A percentile compares a stretch with the other conserved stretches of the same genome.
These are phyloP conservation scores for Pinctada fucata DNA, from an alignment of 2,888 invertebrate species.

Conservation along the genomic window DNA sequence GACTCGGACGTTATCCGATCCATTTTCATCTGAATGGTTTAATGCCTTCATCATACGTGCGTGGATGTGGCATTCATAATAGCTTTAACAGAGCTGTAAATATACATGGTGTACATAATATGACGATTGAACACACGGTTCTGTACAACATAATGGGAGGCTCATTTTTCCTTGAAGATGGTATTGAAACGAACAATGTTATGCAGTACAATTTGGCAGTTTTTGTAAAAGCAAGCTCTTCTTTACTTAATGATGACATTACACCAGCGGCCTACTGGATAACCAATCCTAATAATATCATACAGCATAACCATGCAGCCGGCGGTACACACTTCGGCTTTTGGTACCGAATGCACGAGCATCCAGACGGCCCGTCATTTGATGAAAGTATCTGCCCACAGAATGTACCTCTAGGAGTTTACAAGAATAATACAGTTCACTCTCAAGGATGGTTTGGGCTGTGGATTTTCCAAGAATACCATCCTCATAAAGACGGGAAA, in stretches of 20 bases:
- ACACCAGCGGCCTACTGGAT: slow-evolving; percentile 76
- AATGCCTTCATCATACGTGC: slow-evolving; percentile 68
- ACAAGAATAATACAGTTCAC: slow-evolving; percentile 72
- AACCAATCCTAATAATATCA: slow-evolving; percentile 72
- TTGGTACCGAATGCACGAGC: slow-evolving; percentile 73
- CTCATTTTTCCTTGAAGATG: slow-evolving; percentile 74
- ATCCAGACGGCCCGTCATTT: slow-evolving; percentile 72
- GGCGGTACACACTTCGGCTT: slow-evolving; percentile 75
- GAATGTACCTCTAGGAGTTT: slow-evolving; percentile 61
- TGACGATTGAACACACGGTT: slow-evolving; percentile 63
- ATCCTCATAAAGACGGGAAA: slow-evolving; percentile 51
- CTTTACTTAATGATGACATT: slow-evolving; percentile 73
- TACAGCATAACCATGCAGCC: slow-evolving; percentile 69
- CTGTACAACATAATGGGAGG: slow-evolving; percentile 74
- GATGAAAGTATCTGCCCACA: slow-evolving; percentile 63
- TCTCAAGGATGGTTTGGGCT: slow-evolving; percentile 74
- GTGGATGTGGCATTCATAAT: slow-evolving; percentile 66
- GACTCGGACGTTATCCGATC: slow-evolving; percentile 73
- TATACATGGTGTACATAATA: slow-evolving; percentile 69
- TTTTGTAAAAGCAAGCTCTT: slow-evolving; percentile 68
- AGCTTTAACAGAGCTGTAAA: slow-evolving; percentile 75
- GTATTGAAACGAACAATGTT: slow-evolving; percentile 70
- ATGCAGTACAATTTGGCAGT: slow-evolving; percentile 71
- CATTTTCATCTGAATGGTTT: slow-evolving; percentile 74
- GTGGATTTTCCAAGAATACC: slow-evolving; percentile 70